These are phyloP conservation scores for Ceraclea dissimilis DNA, from an alignment of 2,888 invertebrate species.

Conservation along the genomic window DNA sequence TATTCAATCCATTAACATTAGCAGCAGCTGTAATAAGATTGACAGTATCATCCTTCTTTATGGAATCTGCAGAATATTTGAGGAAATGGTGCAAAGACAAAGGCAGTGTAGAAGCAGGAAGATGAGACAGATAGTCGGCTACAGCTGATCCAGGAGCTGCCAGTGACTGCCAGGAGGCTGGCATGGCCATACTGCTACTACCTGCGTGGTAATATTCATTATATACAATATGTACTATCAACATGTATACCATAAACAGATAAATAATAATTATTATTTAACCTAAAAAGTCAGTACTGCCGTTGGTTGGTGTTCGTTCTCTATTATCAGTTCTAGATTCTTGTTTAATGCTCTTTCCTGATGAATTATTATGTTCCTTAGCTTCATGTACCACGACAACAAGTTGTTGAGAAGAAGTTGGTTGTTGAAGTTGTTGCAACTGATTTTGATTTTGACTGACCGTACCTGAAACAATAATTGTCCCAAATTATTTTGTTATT, in stretches of 20 bases:
- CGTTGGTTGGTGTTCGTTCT: slow-evolving; percentile 36
- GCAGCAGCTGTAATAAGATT: slow-evolving; percentile 42
- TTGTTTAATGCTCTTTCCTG: slow-evolving; percentile 50
- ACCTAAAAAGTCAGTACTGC: slow-evolving; percentile 32
- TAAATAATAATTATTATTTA: background rate
- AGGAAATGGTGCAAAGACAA: slow-evolving; percentile 76
- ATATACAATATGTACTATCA: background rate
- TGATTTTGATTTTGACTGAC: slow-evolving; percentile 30
- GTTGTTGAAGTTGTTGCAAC: slow-evolving; percentile 38
- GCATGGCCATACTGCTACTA: slow-evolving; percentile 35
- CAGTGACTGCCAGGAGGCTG: slow-evolving; percentile 64
- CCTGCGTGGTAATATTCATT: slow-evolving; percentile 13
- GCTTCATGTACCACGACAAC: slow-evolving; percentile 48
- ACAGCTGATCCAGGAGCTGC: slow-evolving; percentile 63
- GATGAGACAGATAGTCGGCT: slow-evolving; percentile 75
- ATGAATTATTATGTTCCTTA: slow-evolving; percentile 41
- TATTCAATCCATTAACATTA: slow-evolving; percentile 30
- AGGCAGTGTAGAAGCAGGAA: slow-evolving; percentile 66
- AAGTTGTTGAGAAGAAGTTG: slow-evolving; percentile 38
- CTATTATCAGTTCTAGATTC: slow-evolving; percentile 45
- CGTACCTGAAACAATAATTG: background rate
- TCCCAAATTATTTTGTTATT: background rate
- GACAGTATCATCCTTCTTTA: slow-evolving; percentile 62
- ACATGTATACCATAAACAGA: background rate
- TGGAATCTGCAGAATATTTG: slow-evolving; percentile 71